These are phyloP conservation scores for Tetragnatha montana DNA, from an alignment of 2,888 invertebrate species.

Conservation along the genomic window DNA sequence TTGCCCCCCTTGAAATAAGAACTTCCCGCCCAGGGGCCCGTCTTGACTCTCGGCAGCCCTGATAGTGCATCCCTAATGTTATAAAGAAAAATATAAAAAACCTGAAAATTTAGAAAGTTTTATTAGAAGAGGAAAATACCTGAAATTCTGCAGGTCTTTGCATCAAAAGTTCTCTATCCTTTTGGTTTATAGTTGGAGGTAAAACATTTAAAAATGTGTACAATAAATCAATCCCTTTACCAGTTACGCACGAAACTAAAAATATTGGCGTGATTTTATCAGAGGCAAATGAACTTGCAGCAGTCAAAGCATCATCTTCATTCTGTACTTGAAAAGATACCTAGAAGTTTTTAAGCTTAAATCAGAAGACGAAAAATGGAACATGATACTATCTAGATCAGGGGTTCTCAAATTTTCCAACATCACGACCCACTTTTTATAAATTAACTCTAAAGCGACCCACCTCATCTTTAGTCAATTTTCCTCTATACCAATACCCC, in stretches of 20 bases:
- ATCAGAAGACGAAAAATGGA: neutral
- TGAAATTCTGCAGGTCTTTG: constrained; percentile 78
- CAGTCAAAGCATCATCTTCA: constrained; percentile 85
- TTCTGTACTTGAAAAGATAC: constrained; percentile 82
- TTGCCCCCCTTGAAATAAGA: no score
- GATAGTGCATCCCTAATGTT: no score
- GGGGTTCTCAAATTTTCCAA: no score
- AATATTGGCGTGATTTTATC: constrained; percentile 86
- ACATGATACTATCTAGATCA: no score
- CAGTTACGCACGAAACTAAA: constrained; percentile 90
- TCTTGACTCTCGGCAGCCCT: no score
- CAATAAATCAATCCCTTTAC: constrained; percentile 87
- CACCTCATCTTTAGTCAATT: no score
- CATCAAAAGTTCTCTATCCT: constrained; percentile 83
- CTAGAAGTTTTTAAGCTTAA: constrained; percentile 72
- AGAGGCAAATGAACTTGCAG: constrained; percentile 82
- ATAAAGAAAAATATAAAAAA: neutral
- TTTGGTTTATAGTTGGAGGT: constrained; percentile 80
- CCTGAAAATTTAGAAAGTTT: neutral
- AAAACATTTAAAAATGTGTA: constrained; percentile 91
- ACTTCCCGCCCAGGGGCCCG: no score
- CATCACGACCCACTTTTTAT: no score
- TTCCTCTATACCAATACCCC: no score
- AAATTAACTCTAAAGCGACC: no score
- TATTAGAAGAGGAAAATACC: constrained; percentile 47